Conservation (phyloP, 2,113 vertebrate species). For the zebrafish (Danio rerio) region DNA sequence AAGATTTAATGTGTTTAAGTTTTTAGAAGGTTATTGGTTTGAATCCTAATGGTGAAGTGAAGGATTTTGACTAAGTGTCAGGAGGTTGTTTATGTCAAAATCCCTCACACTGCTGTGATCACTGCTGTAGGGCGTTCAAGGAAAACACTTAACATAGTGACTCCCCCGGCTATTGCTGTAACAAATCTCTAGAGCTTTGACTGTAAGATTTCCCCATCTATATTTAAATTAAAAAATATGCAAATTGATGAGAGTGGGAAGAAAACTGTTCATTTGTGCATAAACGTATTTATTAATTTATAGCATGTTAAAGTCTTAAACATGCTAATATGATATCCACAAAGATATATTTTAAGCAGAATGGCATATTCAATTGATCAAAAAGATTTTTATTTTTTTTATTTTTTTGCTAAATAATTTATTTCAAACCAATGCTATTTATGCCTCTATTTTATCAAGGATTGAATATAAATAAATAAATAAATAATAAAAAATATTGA, state of each 20-base stretch:
- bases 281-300: no score
- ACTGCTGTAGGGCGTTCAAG: background rate
- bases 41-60: slow-evolving; percentile 23
- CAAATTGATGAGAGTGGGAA: background rate
- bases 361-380: no score
- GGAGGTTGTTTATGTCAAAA: slow-evolving; percentile 8
- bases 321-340: no score
- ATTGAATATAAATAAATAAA: no score
- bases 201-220: background rate
- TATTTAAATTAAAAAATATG: background rate
- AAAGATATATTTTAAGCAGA: no score
- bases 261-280: background rate
- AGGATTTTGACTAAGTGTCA: background rate
- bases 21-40: slow-evolving; percentile 9
- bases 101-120: background rate
- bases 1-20: slow-evolving; percentile 1
- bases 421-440: no score
- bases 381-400: no score
- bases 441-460: no score
- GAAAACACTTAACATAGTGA: background rate
- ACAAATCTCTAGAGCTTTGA: background rate
- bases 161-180: background rate
- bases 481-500: no score
- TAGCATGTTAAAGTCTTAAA: no score
- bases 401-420: no score